A percentile compares a stretch with the other conserved stretches of the same genome.
These are phyloP conservation scores for Tanaodytes sp. DNA, from an alignment of 2,888 invertebrate species.

Conservation along the genomic window DNA sequence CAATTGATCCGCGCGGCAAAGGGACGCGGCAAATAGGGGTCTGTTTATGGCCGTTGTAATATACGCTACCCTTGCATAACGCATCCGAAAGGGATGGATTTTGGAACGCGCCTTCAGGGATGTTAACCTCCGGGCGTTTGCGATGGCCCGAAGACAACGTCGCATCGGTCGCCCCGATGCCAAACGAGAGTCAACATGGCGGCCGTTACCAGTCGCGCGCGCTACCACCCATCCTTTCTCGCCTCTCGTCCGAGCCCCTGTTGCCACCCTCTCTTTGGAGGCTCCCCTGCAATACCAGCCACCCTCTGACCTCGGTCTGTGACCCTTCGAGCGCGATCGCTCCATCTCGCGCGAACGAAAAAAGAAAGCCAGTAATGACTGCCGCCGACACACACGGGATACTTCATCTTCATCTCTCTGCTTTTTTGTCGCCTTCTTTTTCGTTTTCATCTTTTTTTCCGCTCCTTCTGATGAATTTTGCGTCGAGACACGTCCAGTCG, in stretches of 20 bases:
- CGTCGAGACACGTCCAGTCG: too few relatives aligned
- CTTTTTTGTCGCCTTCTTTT: too few relatives aligned
- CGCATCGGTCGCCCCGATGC: slow-evolving; percentile 31
- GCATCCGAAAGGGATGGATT: slow-evolving; percentile 39
- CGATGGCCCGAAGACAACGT: slow-evolving; percentile 44
- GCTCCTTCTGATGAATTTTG: too few relatives aligned
- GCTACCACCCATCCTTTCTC: slow-evolving; percentile 46
- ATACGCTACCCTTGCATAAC: slow-evolving; percentile 24
- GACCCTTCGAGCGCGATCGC: slow-evolving; percentile 60
- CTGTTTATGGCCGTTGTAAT: slow-evolving; percentile 39
- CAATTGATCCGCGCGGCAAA: slow-evolving; percentile 43
- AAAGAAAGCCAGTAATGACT: slow-evolving; percentile 38
- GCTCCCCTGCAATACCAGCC: slow-evolving; percentile 60
- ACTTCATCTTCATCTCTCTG: too few relatives aligned
- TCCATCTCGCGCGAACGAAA: slow-evolving; percentile 51
- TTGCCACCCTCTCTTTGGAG: slow-evolving; percentile 57
- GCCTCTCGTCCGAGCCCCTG: slow-evolving; percentile 41
- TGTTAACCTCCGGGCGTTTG: slow-evolving; percentile 42
- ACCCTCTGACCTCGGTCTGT: slow-evolving; percentile 61
- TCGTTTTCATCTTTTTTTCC: too few relatives aligned
- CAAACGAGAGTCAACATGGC: slow-evolving; percentile 48
- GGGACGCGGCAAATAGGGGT: slow-evolving; percentile 29
- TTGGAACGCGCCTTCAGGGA: slow-evolving; percentile 29
- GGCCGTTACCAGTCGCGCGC: slow-evolving; percentile 39
- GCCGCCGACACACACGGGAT: too few relatives aligned